Base-by-base conservation (phyloP, 2,888 invertebrate species). In the Xanthia icteritia region DNA sequence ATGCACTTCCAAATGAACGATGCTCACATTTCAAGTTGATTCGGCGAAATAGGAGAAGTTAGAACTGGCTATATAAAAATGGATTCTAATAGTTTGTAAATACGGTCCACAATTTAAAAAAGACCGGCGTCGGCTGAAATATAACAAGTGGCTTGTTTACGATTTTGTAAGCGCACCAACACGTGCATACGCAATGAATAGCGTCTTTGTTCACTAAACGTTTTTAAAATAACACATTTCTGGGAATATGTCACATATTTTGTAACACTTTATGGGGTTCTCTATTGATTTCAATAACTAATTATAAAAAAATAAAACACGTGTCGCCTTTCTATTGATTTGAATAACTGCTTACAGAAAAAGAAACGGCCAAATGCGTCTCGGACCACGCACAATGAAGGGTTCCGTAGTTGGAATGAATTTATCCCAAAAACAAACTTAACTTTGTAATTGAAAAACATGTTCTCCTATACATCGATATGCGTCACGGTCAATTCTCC, bases 181-280 rank as follows among this genome's bases (percentile, higher is more conserved):
- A 79, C 31, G 56, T 84, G 80, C 39, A 15, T 36, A 42, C 2
- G n/a, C 27, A 61, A 65, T 74, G 51, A 74, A 71, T 36, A 27
- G 60, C 20, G 5, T 23, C 20, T 3, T 64, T 60, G 20, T 73
- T 54, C 20, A 23, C 11, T 51, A 68, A 11, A 3, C 17, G 39
- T 66, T 61, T 63, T 48, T 36, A 27, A 64, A 60, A 39, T 9
- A 20, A 15, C 20, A 48, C 27, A 15, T 51, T 80, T 84, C 73
- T 63, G 5, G 42, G 61, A 73, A 84, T 23, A 20, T 56, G 73
- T 73, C 84, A 73, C 39, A 84, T 69, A 73, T 61, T 65, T 81
- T 42, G 27, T 36, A 15, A 42, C 0, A 69, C n/a, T 84, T 84
- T 73, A 79, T 73, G 68, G 61, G 27, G 9, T 31, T 23, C 9